phyloP scores from a whole-genome alignment of 1,140 invertebrate species.

The Oreohelix idahoensis region DNA sequence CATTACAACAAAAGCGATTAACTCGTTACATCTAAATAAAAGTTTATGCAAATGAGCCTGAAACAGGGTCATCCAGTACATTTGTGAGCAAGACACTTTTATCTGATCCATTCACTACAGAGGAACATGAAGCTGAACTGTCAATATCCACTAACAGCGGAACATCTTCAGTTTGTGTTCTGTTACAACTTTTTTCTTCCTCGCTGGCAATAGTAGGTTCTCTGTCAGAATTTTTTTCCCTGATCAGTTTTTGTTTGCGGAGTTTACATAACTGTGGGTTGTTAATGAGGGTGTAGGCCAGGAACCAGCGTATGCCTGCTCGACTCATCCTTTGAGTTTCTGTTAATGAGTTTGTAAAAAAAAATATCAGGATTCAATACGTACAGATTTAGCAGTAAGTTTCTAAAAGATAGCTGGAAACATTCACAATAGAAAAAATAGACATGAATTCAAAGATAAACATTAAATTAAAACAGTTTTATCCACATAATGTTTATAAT shows the following conservation, averaged over 20 bases:
- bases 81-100: background rate
- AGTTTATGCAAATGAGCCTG: background rate
- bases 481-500: no score
- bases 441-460: no score
- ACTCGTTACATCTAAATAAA: no score
- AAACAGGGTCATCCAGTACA: background rate
- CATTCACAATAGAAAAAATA: no score
- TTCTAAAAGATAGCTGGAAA: no score
- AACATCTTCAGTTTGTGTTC: background rate
- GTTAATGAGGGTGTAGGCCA: constrained; percentile 45
- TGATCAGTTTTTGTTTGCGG: constrained; percentile 16
- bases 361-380: no score
- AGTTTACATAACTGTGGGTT: constrained; percentile 41
- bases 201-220: no score
- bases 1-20: no score
- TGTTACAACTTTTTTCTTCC: background rate
- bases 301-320: constrained; percentile 41
- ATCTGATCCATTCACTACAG: background rate
- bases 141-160: background rate
- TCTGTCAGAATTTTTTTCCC: background rate
- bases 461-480: no score
- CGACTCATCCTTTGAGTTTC: background rate
- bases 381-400: no score
- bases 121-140: background rate
- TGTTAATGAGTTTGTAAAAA: background rate